Conservation (phyloP, 2,113 vertebrate species). For the Phoxinus phoxinus region DNA sequence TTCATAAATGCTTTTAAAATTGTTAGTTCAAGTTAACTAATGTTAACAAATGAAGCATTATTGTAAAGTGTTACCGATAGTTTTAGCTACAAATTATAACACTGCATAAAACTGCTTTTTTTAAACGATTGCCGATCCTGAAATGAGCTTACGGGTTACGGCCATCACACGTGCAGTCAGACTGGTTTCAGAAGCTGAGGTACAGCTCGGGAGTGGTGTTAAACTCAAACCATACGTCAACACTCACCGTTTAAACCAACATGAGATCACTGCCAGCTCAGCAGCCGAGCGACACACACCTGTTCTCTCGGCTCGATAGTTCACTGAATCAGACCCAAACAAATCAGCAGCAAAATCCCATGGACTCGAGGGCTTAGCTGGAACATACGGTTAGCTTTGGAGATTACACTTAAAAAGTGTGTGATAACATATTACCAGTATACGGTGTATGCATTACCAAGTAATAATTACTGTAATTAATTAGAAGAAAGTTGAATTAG, state of each 20-base stretch:
- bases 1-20: no score
- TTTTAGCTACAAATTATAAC: neutral
- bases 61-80: no score
- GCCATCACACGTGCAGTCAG: neutral
- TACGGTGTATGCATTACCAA: no score
- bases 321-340: neutral
- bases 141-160: conserved; percentile 39
- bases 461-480: no score
- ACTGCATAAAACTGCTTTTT: neutral
- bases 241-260: conserved; percentile 20
- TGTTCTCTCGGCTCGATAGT: conserved; percentile 23
- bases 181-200: neutral
- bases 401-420: neutral
- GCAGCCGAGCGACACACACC: conserved; percentile 37
- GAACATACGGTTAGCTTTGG: neutral
- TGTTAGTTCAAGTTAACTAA: no score
- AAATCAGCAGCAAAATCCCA: neutral
- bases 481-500: no score
- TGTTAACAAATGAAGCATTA: no score
- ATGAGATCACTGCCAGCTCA: conserved; percentile 44
- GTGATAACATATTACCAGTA: no score
- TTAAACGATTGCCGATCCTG: neutral
- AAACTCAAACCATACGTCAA: conserved; percentile 42
- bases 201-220: neutral
- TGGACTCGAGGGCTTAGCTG: neutral